Conservation (phyloP, 2,888 invertebrate genomes). For the Megaustenia siamemsis region DNA sequence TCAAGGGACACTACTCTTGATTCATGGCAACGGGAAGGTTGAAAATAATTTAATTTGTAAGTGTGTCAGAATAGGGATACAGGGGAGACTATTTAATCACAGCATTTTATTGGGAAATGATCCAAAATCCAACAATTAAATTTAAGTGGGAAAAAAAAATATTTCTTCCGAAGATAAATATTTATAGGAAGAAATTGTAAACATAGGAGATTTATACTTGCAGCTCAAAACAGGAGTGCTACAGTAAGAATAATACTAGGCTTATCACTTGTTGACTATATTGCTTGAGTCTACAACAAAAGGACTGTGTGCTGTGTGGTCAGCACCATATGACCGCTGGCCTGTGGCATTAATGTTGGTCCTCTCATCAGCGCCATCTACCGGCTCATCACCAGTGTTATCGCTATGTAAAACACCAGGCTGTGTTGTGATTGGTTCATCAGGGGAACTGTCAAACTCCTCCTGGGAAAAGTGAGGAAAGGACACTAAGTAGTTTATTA, state of each 20-base stretch:
- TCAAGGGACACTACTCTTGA: no score
- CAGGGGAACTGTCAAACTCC: conserved; percentile 65
- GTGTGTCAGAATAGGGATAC: no score
- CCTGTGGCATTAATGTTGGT: conserved; percentile 65
- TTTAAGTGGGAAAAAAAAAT: no score
- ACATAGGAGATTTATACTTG: neutral
- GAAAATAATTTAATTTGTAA: no score
- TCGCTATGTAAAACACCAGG: conserved; percentile 58
- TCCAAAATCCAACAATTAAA: neutral
- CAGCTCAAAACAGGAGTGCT: neutral
- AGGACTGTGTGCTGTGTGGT: conserved; percentile 37
- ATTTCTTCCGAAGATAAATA: neutral
- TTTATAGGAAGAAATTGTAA: neutral
- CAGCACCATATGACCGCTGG: conserved; percentile 68
- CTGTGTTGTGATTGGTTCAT: conserved; percentile 65
- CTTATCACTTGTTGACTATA: conserved; percentile 41
- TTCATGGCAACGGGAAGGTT: no score
- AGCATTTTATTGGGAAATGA: neutral
- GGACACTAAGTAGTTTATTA: neutral
- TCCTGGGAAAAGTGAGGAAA: conserved; percentile 58
- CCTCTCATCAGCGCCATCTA: conserved; percentile 58
- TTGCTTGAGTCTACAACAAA: conserved; percentile 10
- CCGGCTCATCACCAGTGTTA: conserved; percentile 25
- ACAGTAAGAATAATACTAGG: neutral
- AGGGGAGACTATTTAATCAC: neutral